Base-by-base conservation (phyloP, 2,797 vertebrate genomes). In the Parotocinclus haroldoi region DNA sequence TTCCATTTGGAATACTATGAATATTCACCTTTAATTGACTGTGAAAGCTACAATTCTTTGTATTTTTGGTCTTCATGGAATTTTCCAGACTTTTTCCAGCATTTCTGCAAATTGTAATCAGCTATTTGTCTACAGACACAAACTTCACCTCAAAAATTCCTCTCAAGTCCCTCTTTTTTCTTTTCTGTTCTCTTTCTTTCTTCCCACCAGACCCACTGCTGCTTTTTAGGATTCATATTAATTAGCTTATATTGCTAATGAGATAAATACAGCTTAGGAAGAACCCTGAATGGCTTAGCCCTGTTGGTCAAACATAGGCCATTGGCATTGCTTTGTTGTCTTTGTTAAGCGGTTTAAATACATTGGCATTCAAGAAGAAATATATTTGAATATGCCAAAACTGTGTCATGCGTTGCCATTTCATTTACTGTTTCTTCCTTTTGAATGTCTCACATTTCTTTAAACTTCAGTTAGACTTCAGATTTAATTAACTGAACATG, bases 181-280 rank as follows among this genome's bases (percentile, higher is more conserved):
- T 82, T 27, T 27, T 27, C 27, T 27, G 2, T 27, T 27, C 27
- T 27, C n/a, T n/a, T n/a, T n/a, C 56, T 81, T 78, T 80, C 81
- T 78, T 69, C 39, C 66, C 79, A 84, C 83, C 84, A 89, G 82
- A 84, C 88, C 68, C 80, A 77, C 87, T 83, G 85, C 76, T 86
- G 91, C 89, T 91, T 85, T 88, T 85, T 85, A 87, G 89, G 88
- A 93, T 95, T 95, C 92, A 92, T 93, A 95, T 95, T 94, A 93
- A 95, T 95, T 93, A 94, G 85, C 86, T 93, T 94, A 95, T 93
- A 93, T 92, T 87, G 88, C 87, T 96, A 97, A 95, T 95, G 92
- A 95, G 92, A 93, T 95, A 92, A 96, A 93, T 93, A 91, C 90
- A 89, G 84, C 88, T 93, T 92, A 91, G 89, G 87, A 86, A 87